Conservation (phyloP, 2,113 vertebrate genomes). For the Ciconia boyciana region DNA sequence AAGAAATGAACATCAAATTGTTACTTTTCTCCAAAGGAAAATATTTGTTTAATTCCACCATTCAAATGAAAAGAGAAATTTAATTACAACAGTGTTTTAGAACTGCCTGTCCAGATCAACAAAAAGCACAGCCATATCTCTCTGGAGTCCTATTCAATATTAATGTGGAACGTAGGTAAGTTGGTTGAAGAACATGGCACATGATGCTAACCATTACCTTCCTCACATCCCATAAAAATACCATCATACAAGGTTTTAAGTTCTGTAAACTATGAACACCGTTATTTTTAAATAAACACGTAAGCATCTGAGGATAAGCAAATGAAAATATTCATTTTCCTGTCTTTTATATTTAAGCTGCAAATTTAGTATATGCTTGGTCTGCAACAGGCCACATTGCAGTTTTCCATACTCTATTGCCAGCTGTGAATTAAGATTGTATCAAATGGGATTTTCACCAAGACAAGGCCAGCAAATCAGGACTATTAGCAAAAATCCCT, state of each 20-base stretch:
- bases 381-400: not conserved
- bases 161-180: not conserved
- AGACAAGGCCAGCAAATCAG: not conserved
- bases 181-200: not conserved
- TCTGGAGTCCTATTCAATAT: not conserved
- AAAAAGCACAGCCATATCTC: not conserved
- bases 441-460: not conserved
- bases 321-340: not conserved
- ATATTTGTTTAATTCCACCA: slow-evolving; percentile 61
- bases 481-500: not conserved
- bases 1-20: slow-evolving; percentile 63
- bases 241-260: not conserved
- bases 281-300: not conserved
- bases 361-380: not conserved
- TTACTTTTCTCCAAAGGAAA: slow-evolving; percentile 56
- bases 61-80: slow-evolving; percentile 51
- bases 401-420: not conserved
- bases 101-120: slow-evolving; percentile 15
- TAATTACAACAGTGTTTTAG: slow-evolving; percentile 36
- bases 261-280: not conserved
- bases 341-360: not conserved
- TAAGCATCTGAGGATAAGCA: not conserved
- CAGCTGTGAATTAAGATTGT: not conserved
- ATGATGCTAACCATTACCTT: not conserved
- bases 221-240: not conserved